phyloP scores from a whole-genome alignment of 23 tunicate species.

The Oikopleura vanhoeffeni region DNA sequence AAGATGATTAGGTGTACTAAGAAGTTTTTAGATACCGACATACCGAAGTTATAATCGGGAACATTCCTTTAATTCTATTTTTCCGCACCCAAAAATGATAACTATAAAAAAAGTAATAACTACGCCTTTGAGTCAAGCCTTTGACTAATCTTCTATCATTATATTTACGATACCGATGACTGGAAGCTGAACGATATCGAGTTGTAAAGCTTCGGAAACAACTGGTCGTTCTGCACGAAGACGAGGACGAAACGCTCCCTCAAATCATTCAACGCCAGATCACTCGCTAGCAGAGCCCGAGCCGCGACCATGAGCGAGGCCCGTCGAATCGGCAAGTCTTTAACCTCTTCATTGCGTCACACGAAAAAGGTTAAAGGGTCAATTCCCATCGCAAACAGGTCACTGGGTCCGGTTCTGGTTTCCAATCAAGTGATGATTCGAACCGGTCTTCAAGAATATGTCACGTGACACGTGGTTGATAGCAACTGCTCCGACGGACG shows the following conservation, averaged over 20 bases:
- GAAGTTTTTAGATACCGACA: too few relatives aligned
- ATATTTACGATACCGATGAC: not conserved
- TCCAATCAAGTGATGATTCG: not conserved
- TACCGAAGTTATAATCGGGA: too few relatives aligned
- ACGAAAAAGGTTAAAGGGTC: not conserved
- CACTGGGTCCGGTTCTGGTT: slow-evolving; percentile 11
- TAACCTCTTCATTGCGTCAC: not conserved
- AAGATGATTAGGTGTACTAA: too few relatives aligned
- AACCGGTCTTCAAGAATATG: slow-evolving; percentile 37
- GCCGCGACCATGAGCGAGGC: not conserved
- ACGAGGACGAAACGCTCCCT: not conserved
- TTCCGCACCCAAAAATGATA: too few relatives aligned
- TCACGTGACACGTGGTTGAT: slow-evolving; percentile 75
- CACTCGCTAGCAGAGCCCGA: not conserved
- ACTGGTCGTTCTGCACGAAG: not conserved
- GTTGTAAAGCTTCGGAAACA: not conserved
- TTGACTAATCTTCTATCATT: too few relatives aligned
- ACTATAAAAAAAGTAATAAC: too few relatives aligned
- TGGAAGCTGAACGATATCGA: not conserved
- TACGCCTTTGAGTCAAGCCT: too few relatives aligned
- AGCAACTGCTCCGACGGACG: slow-evolving; percentile 78
- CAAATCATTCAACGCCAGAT: not conserved
- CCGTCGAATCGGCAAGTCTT: not conserved
- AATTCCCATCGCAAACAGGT: not conserved
- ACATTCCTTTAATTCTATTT: too few relatives aligned